Base-by-base conservation (phyloP, 2,113 vertebrate genomes). In the Delphinapterus leucas region DNA sequence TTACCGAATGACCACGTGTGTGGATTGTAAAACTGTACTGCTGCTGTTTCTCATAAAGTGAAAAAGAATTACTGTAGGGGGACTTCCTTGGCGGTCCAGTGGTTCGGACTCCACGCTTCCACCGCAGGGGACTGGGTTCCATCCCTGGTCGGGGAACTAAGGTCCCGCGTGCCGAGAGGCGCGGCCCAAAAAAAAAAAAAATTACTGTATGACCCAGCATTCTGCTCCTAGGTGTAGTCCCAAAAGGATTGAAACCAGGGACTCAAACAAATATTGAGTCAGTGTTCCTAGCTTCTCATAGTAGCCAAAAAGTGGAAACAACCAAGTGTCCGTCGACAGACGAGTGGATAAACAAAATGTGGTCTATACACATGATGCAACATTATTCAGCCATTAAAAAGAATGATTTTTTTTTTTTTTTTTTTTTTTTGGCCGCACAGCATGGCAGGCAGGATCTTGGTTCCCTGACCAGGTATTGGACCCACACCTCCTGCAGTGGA, bases 301-400 rank as follows among this genome's bases (percentile, higher is more conserved):
- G 53, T 55, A 81, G 65, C 7, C 21, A 18, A 2, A 89, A 88
- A 58, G 31, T 70, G 36, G 76, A 41, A 83, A 83, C 55, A 44
- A 6, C 28, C 41, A 28, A 28, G 53, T 73, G 7, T 31, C 33
- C 9, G 2, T 73, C 14, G 53, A 1, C 20, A 76, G 47, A 47
- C 25, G 31, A 79, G 5, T 53, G 8, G n/a, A 28, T 61, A 33
- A 47, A 58, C 31, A 63, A 8, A 68, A 61, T 31, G 26, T 61
- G 20, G 49, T 26, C 3, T 23, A 0, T 83, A 4, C 6, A 12
- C 13, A 13, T 9, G 49, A 0, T n/a, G 41, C 55, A 36, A 15
- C 60, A 14, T 79, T 83, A 49, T 26, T 85, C 31, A 55, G 79
- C 88, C 28, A 26, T 58, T 20, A 8, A 58, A 21, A 58, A 41